phyloP scores from a whole-genome alignment of 2,888 invertebrate species.

The Harpalus rufipes region DNA sequence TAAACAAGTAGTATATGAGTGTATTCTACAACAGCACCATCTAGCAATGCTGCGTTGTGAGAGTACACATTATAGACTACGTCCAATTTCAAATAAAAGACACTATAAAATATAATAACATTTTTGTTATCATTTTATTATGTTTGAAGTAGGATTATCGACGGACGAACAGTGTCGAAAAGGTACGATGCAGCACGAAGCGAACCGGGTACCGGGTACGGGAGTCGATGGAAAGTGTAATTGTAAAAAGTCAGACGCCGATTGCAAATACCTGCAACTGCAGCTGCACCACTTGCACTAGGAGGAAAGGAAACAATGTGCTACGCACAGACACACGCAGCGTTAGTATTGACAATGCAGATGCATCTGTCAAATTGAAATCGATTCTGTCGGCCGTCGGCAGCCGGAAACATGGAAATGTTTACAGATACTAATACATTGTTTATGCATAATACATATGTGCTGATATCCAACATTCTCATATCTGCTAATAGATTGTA shows the following conservation, averaged over 20 bases:
- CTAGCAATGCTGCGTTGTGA: not conserved
- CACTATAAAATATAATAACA: slow-evolving; percentile 41
- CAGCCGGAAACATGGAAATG: not conserved
- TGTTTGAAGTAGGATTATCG: slow-evolving; percentile 1
- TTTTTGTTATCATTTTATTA: not conserved
- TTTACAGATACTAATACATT: not conserved
- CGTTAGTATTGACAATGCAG: not conserved
- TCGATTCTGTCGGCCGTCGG: not conserved
- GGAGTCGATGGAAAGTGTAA: not conserved
- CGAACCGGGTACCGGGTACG: not conserved
- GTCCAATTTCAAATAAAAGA: slow-evolving; percentile 53
- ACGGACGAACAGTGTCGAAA: not conserved
- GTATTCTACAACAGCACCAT: slow-evolving; percentile 46
- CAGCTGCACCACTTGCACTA: not conserved
- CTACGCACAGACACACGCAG: not conserved
- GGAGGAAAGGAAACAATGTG: not conserved
- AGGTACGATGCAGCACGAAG: not conserved
- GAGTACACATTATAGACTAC: slow-evolving; percentile 22
- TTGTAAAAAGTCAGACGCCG: slow-evolving; percentile 10
- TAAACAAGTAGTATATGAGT: slow-evolving; percentile 56
- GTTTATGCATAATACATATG: not conserved
- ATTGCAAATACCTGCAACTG: slow-evolving; percentile 1
- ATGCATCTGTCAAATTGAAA: not conserved
- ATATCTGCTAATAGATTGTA: not conserved
- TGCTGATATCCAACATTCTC: not conserved